Conservation (phyloP, 2,113 vertebrate species). For the Ailuropoda melanoleuca region DNA sequence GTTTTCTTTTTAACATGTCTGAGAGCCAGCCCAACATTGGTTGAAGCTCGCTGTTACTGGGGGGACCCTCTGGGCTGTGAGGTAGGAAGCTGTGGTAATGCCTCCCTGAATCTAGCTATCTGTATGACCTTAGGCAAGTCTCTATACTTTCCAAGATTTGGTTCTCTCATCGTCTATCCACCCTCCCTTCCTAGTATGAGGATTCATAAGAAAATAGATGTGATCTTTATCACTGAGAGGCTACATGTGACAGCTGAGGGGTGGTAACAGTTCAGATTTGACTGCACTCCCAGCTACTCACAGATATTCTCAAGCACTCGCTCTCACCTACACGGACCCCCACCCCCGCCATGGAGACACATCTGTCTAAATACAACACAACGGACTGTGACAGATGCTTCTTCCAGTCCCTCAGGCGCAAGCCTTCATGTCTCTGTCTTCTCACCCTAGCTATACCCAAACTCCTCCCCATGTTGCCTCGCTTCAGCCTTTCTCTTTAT, state of each 20-base stretch:
- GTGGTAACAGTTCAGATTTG: neutral
- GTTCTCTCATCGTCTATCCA: neutral
- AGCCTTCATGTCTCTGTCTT: neutral
- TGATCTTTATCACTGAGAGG: neutral
- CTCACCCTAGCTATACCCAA: neutral
- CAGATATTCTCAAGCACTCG: neutral
- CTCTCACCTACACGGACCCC: neutral
- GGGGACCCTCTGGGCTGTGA: neutral
- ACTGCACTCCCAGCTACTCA: neutral
- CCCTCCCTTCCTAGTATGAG: neutral
- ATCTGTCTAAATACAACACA: neutral
- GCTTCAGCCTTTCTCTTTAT: neutral
- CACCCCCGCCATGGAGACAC: neutral
- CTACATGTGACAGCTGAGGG: neutral
- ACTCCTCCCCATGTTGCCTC: no score
- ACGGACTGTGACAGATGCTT: neutral
- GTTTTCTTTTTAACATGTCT: neutral
- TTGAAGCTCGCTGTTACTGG: fast-evolving
- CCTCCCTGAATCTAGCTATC: neutral
- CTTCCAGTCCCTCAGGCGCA: neutral
- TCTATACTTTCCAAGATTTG: neutral
- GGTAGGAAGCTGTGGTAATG: neutral
- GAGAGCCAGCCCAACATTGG: neutral
- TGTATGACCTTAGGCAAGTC: neutral
- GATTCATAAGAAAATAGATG: neutral